Conservation (phyloP, 2,888 invertebrate species). For the Eupeodes latifasciatus region DNA sequence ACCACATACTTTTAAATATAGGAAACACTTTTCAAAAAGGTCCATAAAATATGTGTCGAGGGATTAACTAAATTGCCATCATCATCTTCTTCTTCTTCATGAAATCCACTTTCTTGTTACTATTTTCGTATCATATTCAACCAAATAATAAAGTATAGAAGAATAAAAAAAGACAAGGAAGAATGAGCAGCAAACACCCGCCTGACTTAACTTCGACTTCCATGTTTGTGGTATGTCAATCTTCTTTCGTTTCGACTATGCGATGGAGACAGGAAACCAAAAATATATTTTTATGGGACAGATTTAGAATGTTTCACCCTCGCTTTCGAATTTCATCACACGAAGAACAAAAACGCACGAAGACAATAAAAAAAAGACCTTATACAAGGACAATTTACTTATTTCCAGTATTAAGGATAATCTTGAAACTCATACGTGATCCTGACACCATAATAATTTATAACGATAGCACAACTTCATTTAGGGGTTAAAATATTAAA, state of each 20-base stretch:
- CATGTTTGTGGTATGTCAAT: constrained; percentile 36
- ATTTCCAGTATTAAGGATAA: constrained; percentile 73
- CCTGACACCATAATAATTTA: constrained; percentile 70
- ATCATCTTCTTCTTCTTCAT: constrained; percentile 26
- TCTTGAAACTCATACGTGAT: constrained; percentile 71
- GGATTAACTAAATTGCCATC: constrained; percentile 66
- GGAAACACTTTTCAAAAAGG: constrained; percentile 42
- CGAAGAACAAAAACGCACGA: neutral
- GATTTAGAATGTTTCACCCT: constrained; percentile 57
- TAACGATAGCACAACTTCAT: constrained; percentile 47
- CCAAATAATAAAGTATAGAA: neutral
- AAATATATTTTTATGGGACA: constrained; percentile 66
- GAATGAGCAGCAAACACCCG: neutral
- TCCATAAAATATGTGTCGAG: constrained; percentile 57
- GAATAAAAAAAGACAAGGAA: neutral
- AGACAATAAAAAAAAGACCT: constrained; percentile 3
- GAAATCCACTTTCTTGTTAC: constrained; percentile 60
- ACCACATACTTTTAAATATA: constrained; percentile 2
- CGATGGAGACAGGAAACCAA: constrained; percentile 55
- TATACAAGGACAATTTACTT: constrained; percentile 57
- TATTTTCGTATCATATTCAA: constrained; percentile 58
- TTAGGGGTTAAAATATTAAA: constrained; percentile 50
- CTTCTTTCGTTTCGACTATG: neutral
- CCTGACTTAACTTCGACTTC: neutral
- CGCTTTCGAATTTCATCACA: neutral